phyloP scores from a whole-genome alignment of 2,113 vertebrate genomes.

The Anthoscopus minutus region DNA sequence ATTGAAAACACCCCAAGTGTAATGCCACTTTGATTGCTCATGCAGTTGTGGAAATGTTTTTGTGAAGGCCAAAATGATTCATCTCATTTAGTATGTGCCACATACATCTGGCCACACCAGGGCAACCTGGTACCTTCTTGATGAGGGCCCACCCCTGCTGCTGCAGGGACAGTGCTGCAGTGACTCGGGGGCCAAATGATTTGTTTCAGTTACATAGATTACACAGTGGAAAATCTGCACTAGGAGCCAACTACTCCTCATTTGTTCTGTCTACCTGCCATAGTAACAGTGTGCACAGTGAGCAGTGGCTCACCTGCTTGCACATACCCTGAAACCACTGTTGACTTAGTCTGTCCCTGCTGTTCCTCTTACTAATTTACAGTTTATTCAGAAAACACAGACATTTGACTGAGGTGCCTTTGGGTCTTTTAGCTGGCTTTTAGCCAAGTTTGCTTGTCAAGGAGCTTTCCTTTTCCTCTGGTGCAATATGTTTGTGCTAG shows the following conservation, averaged over 20 bases:
- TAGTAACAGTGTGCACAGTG: rapidly evolving
- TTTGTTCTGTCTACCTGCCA: not conserved
- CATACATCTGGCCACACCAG: not conserved
- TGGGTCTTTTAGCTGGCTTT: not conserved
- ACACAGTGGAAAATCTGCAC: not conserved
- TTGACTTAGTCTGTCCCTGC: not conserved
- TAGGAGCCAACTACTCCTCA: not conserved
- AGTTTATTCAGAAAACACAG: not conserved
- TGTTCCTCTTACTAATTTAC: not conserved
- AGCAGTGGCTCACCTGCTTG: not conserved
- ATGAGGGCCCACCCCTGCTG: not conserved
- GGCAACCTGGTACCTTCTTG: not conserved
- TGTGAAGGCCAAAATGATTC: not conserved
- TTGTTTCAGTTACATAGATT: not conserved
- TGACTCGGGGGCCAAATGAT: not conserved
- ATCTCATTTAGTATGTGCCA: not conserved
- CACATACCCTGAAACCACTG: not conserved
- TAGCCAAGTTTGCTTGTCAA: not conserved
- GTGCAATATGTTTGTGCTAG: constrained; percentile 43
- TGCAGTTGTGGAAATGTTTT: not conserved
- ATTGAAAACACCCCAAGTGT: not conserved
- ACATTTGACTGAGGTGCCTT: not conserved
- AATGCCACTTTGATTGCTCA: not conserved
- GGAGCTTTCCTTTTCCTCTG: constrained; percentile 12
- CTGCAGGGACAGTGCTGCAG: not conserved